Conservation (phyloP, 2,797 vertebrate genomes). For the Borostomias antarcticus region DNA sequence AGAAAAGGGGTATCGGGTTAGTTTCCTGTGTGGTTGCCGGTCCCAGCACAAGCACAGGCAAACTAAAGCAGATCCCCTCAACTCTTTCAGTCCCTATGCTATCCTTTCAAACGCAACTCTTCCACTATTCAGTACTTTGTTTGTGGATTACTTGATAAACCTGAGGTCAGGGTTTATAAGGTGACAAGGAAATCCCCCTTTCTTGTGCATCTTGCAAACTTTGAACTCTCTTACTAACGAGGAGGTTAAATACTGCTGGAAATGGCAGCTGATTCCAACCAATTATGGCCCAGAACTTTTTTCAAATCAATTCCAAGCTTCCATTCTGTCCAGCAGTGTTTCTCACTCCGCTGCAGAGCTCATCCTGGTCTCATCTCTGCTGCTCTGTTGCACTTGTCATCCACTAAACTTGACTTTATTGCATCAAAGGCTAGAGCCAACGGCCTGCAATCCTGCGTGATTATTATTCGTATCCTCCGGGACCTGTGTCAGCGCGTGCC, state of each 20-base stretch:
- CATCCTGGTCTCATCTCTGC: slow-evolving; percentile 61
- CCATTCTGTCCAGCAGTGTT: slow-evolving; percentile 94
- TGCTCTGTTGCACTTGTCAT: slow-evolving; percentile 59
- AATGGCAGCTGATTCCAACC: slow-evolving; percentile 90
- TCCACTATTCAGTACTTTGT: slow-evolving; percentile 70
- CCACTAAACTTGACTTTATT: slow-evolving; percentile 83
- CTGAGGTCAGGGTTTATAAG: slow-evolving; percentile 91
- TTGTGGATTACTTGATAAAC: slow-evolving; percentile 73
- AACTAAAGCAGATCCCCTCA: slow-evolving; percentile 90
- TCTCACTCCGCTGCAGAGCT: slow-evolving; percentile 81
- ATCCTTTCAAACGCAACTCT: slow-evolving; percentile 82
- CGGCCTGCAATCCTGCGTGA: slow-evolving; percentile 96
- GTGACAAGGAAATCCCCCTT: slow-evolving; percentile 82
- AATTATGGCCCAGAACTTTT: slow-evolving; percentile 62
- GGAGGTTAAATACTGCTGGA: slow-evolving; percentile 95
- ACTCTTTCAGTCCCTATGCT: slow-evolving; percentile 91
- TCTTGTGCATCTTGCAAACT: slow-evolving; percentile 94
- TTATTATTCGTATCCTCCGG: slow-evolving; percentile 96
- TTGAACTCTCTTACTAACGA: slow-evolving; percentile 92
- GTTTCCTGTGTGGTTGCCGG: slow-evolving; percentile 86
- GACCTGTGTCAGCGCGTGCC: slow-evolving; percentile 96
- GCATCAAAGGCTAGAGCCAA: slow-evolving; percentile 98
- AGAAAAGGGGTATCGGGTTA: slow-evolving; percentile 90
- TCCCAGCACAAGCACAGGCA: slow-evolving; percentile 81
- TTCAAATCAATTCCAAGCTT: slow-evolving; percentile 82